Percentiles rank a stretch among this genome's conserved stretches.
These are phyloP conservation scores for Zygogramma bicolorata DNA, from an alignment of 2,888 invertebrate genomes.

Conservation along the genomic window DNA sequence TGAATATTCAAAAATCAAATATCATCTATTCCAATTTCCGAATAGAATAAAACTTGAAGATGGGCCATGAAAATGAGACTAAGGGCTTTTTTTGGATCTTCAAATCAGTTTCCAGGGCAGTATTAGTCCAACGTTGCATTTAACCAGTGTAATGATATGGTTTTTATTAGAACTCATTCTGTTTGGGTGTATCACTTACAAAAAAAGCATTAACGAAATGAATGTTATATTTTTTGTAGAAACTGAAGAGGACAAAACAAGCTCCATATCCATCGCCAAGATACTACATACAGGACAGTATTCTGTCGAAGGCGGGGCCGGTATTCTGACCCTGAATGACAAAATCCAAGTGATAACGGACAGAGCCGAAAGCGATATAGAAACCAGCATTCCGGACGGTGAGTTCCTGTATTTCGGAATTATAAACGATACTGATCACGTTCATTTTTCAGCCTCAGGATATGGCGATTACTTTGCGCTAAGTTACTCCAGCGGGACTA, in stretches of 20 bases:
- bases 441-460: constrained; percentile 20
- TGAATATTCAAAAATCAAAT: too few relatives aligned
- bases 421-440: not conserved
- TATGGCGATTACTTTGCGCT: constrained; percentile 17
- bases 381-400: constrained; percentile 18
- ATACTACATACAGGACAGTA: constrained; percentile 25
- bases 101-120: too few relatives aligned
- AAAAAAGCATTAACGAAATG: too few relatives aligned
- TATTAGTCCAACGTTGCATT: too few relatives aligned
- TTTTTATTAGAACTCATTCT: too few relatives aligned
- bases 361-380: constrained; percentile 14
- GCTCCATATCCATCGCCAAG: constrained; percentile 8
- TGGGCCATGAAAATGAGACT: too few relatives aligned
- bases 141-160: too few relatives aligned
- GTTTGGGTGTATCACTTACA: too few relatives aligned
- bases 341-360: constrained; percentile 16
- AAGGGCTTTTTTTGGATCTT: too few relatives aligned
- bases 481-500: not conserved
- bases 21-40: too few relatives aligned
- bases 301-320: constrained; percentile 15
- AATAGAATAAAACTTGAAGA: too few relatives aligned
- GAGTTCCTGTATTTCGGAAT: not conserved
- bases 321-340: constrained; percentile 8
- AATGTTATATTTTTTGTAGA: not conserved
- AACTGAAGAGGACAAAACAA: constrained; percentile 3